These are phyloP conservation scores for Cordilura impudica DNA, from an alignment of 2,888 invertebrate genomes.

Conservation along the genomic window DNA sequence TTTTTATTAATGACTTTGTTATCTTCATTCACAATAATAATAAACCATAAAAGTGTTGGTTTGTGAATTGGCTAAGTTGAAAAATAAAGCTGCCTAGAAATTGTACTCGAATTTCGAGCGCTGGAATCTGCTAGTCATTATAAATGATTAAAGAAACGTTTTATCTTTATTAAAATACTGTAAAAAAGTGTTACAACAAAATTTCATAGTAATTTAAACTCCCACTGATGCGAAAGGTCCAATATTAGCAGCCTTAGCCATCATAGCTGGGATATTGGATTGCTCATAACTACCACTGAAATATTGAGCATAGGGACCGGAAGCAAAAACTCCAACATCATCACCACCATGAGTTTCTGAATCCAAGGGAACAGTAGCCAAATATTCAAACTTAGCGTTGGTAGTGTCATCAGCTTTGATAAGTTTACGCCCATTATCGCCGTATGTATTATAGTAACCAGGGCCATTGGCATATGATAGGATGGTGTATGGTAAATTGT, in stretches of 20 bases:
- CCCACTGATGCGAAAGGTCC: constrained; percentile 78
- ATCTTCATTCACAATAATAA: too few species aligned
- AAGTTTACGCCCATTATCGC: constrained; percentile 67
- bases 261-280: constrained; percentile 86
- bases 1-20: too few species aligned
- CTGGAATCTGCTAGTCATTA: too few species aligned
- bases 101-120: too few species aligned
- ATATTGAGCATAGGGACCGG: constrained; percentile 87
- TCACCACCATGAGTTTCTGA: constrained; percentile 88
- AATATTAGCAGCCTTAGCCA: constrained; percentile 85
- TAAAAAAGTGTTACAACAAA: background rate
- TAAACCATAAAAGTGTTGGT: too few species aligned
- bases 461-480: constrained; percentile 88
- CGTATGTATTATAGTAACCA: constrained; percentile 79
- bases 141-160: too few species aligned
- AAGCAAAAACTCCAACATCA: constrained; percentile 88
- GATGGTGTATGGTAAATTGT: constrained; percentile 83
- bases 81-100: too few species aligned
- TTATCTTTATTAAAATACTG: too few species aligned
- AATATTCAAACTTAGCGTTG: constrained; percentile 77
- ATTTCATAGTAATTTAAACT: background rate
- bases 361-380: constrained; percentile 81
- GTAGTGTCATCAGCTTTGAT: constrained; percentile 66
- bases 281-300: constrained; percentile 90
- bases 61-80: too few species aligned